Percentiles rank a stretch among this genome's conserved stretches.
phyloP scores from a whole-genome alignment of 2,888 invertebrate genomes.

The Pseudanteris insignis region DNA sequence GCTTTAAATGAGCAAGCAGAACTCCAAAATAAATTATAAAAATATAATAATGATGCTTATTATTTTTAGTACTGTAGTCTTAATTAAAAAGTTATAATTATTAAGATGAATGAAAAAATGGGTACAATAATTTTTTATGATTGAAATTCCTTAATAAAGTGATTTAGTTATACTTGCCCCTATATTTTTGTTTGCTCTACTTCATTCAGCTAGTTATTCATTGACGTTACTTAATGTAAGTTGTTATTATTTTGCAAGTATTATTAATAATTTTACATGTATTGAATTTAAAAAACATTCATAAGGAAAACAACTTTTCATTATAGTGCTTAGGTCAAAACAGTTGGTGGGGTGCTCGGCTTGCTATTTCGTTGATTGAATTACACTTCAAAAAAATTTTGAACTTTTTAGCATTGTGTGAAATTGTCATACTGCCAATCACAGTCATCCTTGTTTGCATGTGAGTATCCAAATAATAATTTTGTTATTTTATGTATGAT shows the following conservation, averaged over 20 bases:
- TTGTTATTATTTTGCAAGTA: too few species aligned
- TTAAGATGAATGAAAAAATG: background rate
- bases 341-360: conserved; percentile 87
- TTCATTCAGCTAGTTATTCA: conserved; percentile 93
- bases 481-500: background rate
- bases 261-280: too few species aligned
- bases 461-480: conserved; percentile 73
- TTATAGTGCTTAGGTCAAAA: conserved; percentile 88
- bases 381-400: conserved; percentile 90
- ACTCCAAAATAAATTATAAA: too few species aligned
- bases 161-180: conserved; percentile 88
- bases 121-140: background rate
- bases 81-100: too few species aligned
- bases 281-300: too few species aligned
- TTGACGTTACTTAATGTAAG: conserved; percentile 90
- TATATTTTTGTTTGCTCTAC: conserved; percentile 87
- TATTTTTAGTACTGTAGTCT: too few species aligned
- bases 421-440: conserved; percentile 91
- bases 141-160: conserved; percentile 45
- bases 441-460: conserved; percentile 81
- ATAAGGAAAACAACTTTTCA: conserved; percentile 30
- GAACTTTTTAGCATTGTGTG: conserved; percentile 89
- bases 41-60: too few species aligned
- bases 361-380: conserved; percentile 88
- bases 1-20: too few species aligned